These are phyloP conservation scores for Rotaria socialis DNA, from an alignment of 2,888 invertebrate species.

Conservation along the genomic window DNA sequence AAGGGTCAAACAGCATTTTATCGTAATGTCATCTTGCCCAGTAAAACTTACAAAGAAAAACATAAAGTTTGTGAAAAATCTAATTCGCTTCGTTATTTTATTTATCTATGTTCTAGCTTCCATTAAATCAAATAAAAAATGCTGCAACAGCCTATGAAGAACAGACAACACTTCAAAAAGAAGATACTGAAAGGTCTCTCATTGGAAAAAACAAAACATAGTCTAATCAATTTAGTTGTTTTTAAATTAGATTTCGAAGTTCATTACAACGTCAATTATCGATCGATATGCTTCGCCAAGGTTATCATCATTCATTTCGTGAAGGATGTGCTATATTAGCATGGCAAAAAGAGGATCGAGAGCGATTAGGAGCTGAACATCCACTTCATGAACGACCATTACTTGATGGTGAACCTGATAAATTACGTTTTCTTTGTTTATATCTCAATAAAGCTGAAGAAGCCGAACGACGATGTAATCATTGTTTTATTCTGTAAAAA, in stretches of 20 bases:
- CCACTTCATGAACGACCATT: conserved; percentile 43
- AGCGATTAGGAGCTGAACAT: conserved; percentile 45
- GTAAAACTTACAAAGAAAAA: conserved; percentile 1
- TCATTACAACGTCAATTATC: conserved; percentile 36
- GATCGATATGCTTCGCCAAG: conserved; percentile 43
- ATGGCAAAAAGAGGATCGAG: conserved; percentile 43
- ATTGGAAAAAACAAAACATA: no score
- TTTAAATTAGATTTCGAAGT: not conserved
- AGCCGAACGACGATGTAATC: conserved; percentile 38
- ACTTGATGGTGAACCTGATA: conserved; percentile 42
- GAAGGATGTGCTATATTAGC: conserved; percentile 40
- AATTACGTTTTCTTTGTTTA: conserved; percentile 43
- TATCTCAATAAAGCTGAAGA: conserved; percentile 42
- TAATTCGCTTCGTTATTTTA: not conserved
- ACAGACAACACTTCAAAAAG: conserved; percentile 5
- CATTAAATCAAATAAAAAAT: conserved; percentile 30
- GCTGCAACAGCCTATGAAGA: not conserved
- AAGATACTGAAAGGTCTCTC: conserved; percentile 8
- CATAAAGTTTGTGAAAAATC: not conserved
- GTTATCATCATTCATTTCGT: conserved; percentile 44
- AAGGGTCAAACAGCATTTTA: conserved; percentile 1
- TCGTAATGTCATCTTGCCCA: conserved; percentile 16
- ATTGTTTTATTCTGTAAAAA: not conserved
- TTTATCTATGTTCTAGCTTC: conserved; percentile 1
- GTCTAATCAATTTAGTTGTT: no score